phyloP scores from a whole-genome alignment of 1,140 invertebrate species.

The Popillia japonica region DNA sequence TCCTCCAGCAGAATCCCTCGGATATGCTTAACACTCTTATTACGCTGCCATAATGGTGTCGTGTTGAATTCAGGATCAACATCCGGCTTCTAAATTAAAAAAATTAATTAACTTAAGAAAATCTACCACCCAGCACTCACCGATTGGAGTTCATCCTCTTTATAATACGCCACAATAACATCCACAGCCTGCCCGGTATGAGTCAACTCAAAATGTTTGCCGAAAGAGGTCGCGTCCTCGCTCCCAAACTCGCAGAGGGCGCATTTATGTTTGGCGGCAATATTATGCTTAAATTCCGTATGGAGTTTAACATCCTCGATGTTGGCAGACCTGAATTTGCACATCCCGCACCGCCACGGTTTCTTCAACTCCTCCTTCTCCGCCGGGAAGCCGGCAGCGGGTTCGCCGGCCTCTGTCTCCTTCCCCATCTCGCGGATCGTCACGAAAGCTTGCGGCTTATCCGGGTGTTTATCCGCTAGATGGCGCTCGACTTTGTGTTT shows the following conservation, averaged over 20 bases:
- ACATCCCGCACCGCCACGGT: slow-evolving; percentile 76
- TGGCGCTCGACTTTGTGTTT: slow-evolving; percentile 73
- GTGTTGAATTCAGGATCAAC: slow-evolving; percentile 63
- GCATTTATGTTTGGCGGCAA: slow-evolving; percentile 74
- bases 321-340: slow-evolving; percentile 68
- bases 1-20: slow-evolving; percentile 68
- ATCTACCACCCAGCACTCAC: neutral
- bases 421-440: slow-evolving; percentile 66
- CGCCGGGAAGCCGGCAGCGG: slow-evolving; percentile 39
- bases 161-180: slow-evolving; percentile 51
- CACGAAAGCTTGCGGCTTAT: slow-evolving; percentile 64
- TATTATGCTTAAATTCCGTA: slow-evolving; percentile 65
- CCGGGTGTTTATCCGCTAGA: slow-evolving; percentile 68
- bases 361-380: slow-evolving; percentile 61
- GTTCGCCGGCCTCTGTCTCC: slow-evolving; percentile 53
- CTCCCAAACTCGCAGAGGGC: slow-evolving; percentile 68
- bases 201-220: slow-evolving; percentile 65
- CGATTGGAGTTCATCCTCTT: slow-evolving; percentile 47
- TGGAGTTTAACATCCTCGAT: slow-evolving; percentile 69
- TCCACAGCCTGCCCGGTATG: slow-evolving; percentile 61
- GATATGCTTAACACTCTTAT: slow-evolving; percentile 65
- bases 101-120: neutral
- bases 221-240: slow-evolving; percentile 65
- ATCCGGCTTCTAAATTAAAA: slow-evolving; percentile 25
- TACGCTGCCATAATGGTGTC: slow-evolving; percentile 68